These are phyloP conservation scores for Corythoichthys haematopterus DNA, from an alignment of 2,113 vertebrate species.

Conservation along the genomic window DNA sequence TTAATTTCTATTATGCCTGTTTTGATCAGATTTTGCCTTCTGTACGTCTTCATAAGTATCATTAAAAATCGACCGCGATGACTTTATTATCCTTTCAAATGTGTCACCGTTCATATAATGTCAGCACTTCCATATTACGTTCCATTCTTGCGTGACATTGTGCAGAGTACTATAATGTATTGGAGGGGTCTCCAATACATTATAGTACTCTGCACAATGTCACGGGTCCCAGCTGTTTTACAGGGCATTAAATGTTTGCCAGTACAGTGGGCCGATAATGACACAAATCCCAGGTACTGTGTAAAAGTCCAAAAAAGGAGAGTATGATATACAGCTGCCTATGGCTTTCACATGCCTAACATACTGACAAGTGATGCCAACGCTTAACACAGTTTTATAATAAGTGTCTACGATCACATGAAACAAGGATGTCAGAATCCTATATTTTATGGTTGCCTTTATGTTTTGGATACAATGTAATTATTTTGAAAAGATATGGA, in stretches of 20 bases:
- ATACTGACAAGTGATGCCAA: too few species aligned
- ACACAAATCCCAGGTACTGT: conserved; percentile 52
- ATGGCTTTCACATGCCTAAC: conserved; percentile 53
- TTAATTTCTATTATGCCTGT: too few species aligned
- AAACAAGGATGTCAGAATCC: too few species aligned
- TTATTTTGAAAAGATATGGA: too few species aligned
- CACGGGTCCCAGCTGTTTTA: conserved; percentile 48
- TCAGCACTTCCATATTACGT: not conserved
- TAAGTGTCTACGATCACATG: too few species aligned
- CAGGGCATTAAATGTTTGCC: conserved; percentile 64
- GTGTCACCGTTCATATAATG: not conserved
- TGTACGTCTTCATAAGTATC: not conserved
- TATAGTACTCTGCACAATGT: not conserved
- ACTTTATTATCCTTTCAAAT: not conserved
- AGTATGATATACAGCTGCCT: conserved; percentile 65
- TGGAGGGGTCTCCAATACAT: too few species aligned
- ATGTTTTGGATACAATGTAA: too few species aligned
- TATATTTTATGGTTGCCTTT: too few species aligned
- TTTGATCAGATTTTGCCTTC: not conserved
- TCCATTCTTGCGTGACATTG: not conserved
- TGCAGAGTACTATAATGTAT: too few species aligned
- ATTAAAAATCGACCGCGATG: too few species aligned
- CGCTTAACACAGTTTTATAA: too few species aligned
- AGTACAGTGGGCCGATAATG: conserved; percentile 64
- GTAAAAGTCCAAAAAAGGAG: conserved; percentile 70